Evolutionary conservation across 2,113 vertebrate genomes (phyloP).

Genomic region (Callospermophilus lateralis): DNA sequence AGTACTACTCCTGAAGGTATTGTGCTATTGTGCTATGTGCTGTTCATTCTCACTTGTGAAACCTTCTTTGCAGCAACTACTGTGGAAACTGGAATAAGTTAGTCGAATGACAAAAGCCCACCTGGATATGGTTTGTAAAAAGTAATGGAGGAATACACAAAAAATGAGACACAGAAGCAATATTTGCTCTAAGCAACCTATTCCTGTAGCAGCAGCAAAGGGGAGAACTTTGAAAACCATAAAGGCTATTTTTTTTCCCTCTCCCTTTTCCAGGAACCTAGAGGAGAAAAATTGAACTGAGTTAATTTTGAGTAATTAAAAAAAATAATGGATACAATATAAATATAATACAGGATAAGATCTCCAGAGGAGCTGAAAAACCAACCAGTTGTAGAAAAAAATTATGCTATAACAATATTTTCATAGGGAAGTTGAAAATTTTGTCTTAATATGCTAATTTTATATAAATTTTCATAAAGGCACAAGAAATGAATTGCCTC

Average conservation of each 20-base stretch:
- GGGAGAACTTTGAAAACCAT: background rate
- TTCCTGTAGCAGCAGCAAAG: background rate
- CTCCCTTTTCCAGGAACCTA: background rate
- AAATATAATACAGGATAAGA: background rate
- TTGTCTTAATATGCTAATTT: background rate
- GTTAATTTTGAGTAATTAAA: constrained; percentile 32
- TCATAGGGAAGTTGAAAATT: constrained; percentile 25
- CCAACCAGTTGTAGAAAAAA: constrained; percentile 15
- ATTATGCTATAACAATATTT: constrained; percentile 22
- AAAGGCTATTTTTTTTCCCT: background rate
- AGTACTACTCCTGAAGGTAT: background rate
- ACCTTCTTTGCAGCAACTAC: background rate
- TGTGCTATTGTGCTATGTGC: too few relatives aligned
- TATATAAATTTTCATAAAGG: constrained; percentile 36
- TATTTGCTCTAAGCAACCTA: background rate
- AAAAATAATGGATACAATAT: background rate
- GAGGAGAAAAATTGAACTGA: background rate
- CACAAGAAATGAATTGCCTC: background rate
- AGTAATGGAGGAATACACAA: background rate
- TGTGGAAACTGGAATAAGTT: background rate
- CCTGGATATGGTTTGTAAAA: background rate
- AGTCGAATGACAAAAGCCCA: background rate
- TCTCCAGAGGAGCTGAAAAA: background rate
- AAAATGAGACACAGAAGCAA: background rate
- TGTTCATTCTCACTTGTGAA: background rate